Evolutionary conservation across 2,888 invertebrate genomes (phyloP).

Genomic region (Eupeodes latifasciatus): DNA sequence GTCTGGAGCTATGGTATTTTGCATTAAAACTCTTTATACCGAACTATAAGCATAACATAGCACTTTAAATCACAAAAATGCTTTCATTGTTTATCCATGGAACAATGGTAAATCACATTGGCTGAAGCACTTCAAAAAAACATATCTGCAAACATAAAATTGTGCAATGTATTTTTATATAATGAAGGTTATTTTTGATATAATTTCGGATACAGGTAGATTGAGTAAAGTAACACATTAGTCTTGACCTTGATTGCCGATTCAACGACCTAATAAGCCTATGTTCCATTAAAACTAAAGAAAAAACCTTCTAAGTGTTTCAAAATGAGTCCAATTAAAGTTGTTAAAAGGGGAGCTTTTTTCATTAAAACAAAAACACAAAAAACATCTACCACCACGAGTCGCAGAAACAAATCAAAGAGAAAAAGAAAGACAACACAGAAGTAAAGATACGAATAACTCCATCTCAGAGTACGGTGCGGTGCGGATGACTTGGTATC

Average conservation of each 20-base stretch:
- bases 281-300: not conserved
- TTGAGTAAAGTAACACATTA: not conserved
- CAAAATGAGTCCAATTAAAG: slow-evolving; percentile 24
- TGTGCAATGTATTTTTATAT: slow-evolving; percentile 9
- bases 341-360: slow-evolving; percentile 29
- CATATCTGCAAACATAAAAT: slow-evolving; percentile 22
- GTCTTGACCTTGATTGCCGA: slow-evolving; percentile 19
- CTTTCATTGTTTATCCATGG: slow-evolving; percentile 19
- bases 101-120: slow-evolving; percentile 1
- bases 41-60: not conserved
- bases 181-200: slow-evolving; percentile 19
- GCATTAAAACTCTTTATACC: too few species aligned
- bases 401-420: slow-evolving; percentile 36
- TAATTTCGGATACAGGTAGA: not conserved
- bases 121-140: slow-evolving; percentile 6
- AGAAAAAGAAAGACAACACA: slow-evolving; percentile 15
- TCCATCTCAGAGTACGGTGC: not conserved
- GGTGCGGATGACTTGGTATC: slow-evolving; percentile 40
- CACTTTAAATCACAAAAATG: not conserved
- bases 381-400: slow-evolving; percentile 18
- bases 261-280: slow-evolving; percentile 22
- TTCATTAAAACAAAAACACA: not conserved
- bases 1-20: too few species aligned
- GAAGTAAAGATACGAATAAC: slow-evolving; percentile 30
- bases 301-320: slow-evolving; percentile 15